Conservation (phyloP, 2,113 vertebrate genomes). For the Butorides virescens region DNA sequence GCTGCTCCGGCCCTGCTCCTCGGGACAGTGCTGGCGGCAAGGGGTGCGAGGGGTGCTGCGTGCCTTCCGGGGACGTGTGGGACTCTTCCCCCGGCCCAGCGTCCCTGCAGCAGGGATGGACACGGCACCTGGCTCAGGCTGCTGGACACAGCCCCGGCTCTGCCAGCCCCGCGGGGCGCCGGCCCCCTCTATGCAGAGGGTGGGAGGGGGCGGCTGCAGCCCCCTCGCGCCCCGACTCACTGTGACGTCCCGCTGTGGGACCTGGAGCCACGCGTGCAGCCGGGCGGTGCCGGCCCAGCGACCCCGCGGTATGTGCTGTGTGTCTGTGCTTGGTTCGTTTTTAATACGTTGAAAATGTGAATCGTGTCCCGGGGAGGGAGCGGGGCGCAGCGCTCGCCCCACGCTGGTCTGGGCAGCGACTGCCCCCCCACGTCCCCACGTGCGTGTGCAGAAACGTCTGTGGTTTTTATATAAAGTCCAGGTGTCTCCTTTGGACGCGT, state of each 20-base stretch:
- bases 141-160: fast-evolving
- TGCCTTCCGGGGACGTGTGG: not conserved
- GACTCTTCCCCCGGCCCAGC: not conserved
- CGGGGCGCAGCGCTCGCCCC: not conserved
- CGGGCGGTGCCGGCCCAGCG: not conserved
- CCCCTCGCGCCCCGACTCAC: not conserved
- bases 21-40: fast-evolving
- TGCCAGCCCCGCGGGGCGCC: not conserved
- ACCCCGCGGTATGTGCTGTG: not conserved
- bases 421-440: fast-evolving
- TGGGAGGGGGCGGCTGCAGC: not conserved
- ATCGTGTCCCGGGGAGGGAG: not conserved
- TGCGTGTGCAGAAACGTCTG: not conserved
- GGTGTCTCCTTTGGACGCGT: not conserved
- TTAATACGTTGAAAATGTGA: slow-evolving; percentile 48
- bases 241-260: not conserved
- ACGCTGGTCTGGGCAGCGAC: fast-evolving
- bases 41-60: not conserved
- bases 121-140: not conserved
- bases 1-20: not conserved
- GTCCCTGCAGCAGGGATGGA: fast-evolving
- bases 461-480: slow-evolving; percentile 62
- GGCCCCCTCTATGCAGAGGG: slow-evolving; percentile 34
- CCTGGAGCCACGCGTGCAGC: not conserved
- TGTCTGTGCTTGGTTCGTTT: slow-evolving; percentile 38